These are phyloP conservation scores for Oxyteleia sp. DNA, from an alignment of 2,888 invertebrate species.

Conservation along the genomic window DNA sequence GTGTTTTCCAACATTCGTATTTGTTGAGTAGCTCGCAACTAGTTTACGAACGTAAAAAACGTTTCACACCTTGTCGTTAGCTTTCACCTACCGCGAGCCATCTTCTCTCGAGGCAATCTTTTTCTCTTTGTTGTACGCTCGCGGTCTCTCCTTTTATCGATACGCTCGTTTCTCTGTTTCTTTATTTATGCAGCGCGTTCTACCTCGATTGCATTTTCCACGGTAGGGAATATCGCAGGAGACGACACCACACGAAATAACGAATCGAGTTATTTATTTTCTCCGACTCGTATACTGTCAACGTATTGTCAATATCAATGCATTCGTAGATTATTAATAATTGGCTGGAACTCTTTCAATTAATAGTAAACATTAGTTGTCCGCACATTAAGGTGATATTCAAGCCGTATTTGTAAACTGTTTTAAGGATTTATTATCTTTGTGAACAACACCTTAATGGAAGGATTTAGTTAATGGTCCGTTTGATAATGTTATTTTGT, in stretches of 20 bases:
- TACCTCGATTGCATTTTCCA: constrained; percentile 46
- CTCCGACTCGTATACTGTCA: constrained; percentile 12
- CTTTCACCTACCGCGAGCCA: constrained; percentile 50
- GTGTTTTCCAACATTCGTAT: constrained; percentile 20
- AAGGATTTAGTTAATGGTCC: too few species aligned
- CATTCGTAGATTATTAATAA: too few species aligned
- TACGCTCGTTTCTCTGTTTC: constrained; percentile 45
- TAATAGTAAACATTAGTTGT: too few species aligned
- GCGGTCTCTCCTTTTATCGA: constrained; percentile 31
- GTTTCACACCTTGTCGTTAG: constrained; percentile 68
- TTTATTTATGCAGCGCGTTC: constrained; percentile 51
- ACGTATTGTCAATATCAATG: neutral
- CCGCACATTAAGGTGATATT: too few species aligned
- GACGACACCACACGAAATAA: constrained; percentile 35
- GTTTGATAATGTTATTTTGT: too few species aligned
- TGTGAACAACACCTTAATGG: too few species aligned
- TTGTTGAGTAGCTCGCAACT: constrained; percentile 54
- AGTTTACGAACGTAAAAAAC: constrained; percentile 77
- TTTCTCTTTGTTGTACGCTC: constrained; percentile 24
- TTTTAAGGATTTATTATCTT: too few species aligned
- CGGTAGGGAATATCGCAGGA: constrained; percentile 20
- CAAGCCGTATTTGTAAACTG: too few species aligned
- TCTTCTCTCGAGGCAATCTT: constrained; percentile 44
- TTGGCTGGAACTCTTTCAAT: too few species aligned
- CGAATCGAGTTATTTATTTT: constrained; percentile 34